These are phyloP conservation scores for Drosophila chauvacae DNA, from an alignment of 1,140 invertebrate species.

Conservation along the genomic window DNA sequence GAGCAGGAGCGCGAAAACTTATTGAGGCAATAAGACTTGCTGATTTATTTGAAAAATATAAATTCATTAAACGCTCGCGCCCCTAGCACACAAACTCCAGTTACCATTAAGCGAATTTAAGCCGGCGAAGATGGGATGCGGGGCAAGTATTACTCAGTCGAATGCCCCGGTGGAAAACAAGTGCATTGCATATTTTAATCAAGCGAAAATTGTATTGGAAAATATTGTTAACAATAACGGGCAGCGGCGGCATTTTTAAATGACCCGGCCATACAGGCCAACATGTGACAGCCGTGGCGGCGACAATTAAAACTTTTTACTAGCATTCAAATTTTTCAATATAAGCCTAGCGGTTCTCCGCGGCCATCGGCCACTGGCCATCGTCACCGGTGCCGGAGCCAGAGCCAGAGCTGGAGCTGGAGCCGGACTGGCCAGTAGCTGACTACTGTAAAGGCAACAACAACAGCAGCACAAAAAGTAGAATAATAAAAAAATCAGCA, in stretches of 20 bases:
- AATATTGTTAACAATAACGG: slow-evolving; percentile 81
- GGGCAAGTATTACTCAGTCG: slow-evolving; percentile 11
- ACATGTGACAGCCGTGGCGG: slow-evolving; percentile 54
- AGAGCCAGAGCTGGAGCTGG: not conserved
- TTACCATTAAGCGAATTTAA: slow-evolving; percentile 36
- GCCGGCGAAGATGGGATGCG: slow-evolving; percentile 15
- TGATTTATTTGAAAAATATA: slow-evolving; percentile 26
- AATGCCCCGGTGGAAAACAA: slow-evolving; percentile 63
- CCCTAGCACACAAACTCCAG: slow-evolving; percentile 18
- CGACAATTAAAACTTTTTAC: slow-evolving; percentile 82
- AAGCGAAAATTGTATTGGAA: slow-evolving; percentile 80
- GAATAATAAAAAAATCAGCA: slow-evolving; percentile 46
- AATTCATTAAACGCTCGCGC: slow-evolving; percentile 5
- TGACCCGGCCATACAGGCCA: slow-evolving; percentile 51
- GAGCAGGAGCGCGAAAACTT: slow-evolving; percentile 21
- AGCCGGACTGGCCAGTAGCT: slow-evolving; percentile 21
- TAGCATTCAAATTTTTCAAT: slow-evolving; percentile 83
- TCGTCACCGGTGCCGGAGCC: not conserved
- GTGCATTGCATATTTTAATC: slow-evolving; percentile 81
- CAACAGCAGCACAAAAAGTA: slow-evolving; percentile 25
- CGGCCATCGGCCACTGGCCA: slow-evolving; percentile 33
- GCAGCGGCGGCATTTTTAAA: slow-evolving; percentile 67
- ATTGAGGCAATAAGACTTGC: slow-evolving; percentile 10
- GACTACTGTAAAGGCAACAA: slow-evolving; percentile 50
- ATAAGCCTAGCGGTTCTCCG: slow-evolving; percentile 64